Base-by-base conservation (phyloP, 2,797 vertebrate genomes). In the Acipenser transmontanus region DNA sequence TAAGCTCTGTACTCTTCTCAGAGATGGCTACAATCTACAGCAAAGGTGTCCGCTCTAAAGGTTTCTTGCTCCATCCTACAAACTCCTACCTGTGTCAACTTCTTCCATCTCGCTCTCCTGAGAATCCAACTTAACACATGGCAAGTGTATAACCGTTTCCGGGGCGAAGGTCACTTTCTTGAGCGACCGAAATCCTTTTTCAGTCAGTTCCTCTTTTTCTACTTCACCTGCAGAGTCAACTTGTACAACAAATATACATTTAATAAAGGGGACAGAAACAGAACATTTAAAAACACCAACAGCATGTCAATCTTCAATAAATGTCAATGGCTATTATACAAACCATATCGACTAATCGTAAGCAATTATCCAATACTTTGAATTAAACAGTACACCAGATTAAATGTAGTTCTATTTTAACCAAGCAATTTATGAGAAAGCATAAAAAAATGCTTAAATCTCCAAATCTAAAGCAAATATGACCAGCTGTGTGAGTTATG, bases 121-220 rank as follows among this genome's bases (percentile, higher is more conserved):
- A 13, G 64, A 59, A 11, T 67, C 70, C 13, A 59, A 10, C 61
- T 77, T 75, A 65, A 70, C 75, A 7, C 59, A 7, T 9, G 34
- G 11, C 0, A 67, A 74, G 56, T 50, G 72, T 62, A 65, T 70
- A 48, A 84, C 84, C 1, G 82, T 50, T 67, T 84, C 73, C 75
- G 80, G 69, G 64, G 78, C 63, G 62, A 84, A 84, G 2, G 74
- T 75, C 67, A 86, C 84, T 69, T 74, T 86, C 78, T 81, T 85
- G 13, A 70, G 69, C 10, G 10, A 20, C 57, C 8, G 49, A 57
- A 49, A 8, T 70, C 70, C 7, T 71, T 57, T 62, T 63, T 49
- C 56, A 6, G 10, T 63, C 1, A 8, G 10, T 50, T 57, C 64
- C 10, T 7, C 54, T n/a, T 57, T 13, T 7, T 57, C 64, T 47